Percentiles rank a stretch among this genome's conserved stretches.
These are phyloP conservation scores for Incurvaria masculella DNA, from an alignment of 2,888 invertebrate genomes.

Conservation along the genomic window DNA sequence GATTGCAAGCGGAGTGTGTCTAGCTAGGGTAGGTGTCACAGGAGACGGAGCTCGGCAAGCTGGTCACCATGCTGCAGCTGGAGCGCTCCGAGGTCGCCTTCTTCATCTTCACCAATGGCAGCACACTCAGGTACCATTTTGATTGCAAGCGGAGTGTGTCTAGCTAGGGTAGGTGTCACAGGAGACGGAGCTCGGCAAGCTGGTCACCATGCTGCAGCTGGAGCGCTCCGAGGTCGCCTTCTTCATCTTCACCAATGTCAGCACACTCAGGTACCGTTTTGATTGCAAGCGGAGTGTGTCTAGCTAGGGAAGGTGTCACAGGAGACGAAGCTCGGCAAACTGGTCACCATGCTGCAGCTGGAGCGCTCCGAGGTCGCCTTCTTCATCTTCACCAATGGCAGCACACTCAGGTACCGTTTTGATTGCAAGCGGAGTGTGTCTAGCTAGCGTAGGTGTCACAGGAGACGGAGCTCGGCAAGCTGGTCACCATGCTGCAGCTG, in stretches of 20 bases:
- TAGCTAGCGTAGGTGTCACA: slow-evolving; percentile 69
- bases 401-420: too few species aligned
- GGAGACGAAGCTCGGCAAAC: slow-evolving; percentile 79
- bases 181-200: slow-evolving; percentile 79
- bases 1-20: too few species aligned
- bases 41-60: slow-evolving; percentile 79
- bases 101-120: slow-evolving; percentile 80
- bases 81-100: slow-evolving; percentile 85
- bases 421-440: too few species aligned
- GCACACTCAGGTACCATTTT: too few species aligned
- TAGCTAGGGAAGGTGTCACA: slow-evolving; percentile 89
- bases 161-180: slow-evolving; percentile 82
- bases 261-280: too few species aligned
- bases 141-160: too few species aligned
- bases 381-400: slow-evolving; percentile 80
- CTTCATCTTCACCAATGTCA: slow-evolving; percentile 80
- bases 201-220: slow-evolving; percentile 77
- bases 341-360: slow-evolving; percentile 77
- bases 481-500: slow-evolving; percentile 77
- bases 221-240: slow-evolving; percentile 85
- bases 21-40: slow-evolving; percentile 82
- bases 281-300: too few species aligned
- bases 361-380: slow-evolving; percentile 85
- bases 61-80: slow-evolving; percentile 77
- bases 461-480: slow-evolving; percentile 79